phyloP scores from a whole-genome alignment of 2,888 invertebrate genomes.

The Pristionchus entomophagus region DNA sequence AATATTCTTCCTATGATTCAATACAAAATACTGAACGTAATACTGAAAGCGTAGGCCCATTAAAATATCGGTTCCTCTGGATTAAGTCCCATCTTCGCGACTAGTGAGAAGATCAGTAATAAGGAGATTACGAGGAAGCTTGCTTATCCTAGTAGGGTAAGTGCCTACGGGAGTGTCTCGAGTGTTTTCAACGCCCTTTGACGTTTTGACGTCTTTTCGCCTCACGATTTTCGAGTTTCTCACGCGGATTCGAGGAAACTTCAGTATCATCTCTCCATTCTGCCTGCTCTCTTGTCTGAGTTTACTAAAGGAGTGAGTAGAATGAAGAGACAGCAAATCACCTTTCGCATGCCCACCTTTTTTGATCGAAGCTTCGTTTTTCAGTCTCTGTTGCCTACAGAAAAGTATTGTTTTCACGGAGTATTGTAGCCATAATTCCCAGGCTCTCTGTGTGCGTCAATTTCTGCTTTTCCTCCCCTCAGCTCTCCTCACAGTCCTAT shows the following conservation, averaged over 20 bases:
- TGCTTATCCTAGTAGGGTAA: not conserved
- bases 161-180: not conserved
- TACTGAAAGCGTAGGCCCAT: too few species aligned
- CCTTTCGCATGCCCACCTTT: not conserved
- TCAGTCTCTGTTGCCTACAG: not conserved
- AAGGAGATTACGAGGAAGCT: not conserved
- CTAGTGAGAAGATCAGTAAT: too few species aligned
- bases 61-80: too few species aligned
- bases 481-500: not conserved
- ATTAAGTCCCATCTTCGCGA: too few species aligned
- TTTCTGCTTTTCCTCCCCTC: not conserved
- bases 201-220: not conserved
- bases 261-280: not conserved
- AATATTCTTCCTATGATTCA: too few species aligned
- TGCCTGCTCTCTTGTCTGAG: not conserved
- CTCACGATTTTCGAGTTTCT: not conserved
- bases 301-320: not conserved
- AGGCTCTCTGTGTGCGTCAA: too few species aligned
- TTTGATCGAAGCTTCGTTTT: too few species aligned
- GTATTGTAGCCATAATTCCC: conserved; percentile 33
- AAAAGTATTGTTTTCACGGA: not conserved
- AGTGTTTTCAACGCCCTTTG: not conserved
- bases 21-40: too few species aligned
- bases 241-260: not conserved
- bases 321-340: not conserved